Base-by-base conservation (phyloP, 2,797 vertebrate species). In the Pseudomugil tenellus region DNA sequence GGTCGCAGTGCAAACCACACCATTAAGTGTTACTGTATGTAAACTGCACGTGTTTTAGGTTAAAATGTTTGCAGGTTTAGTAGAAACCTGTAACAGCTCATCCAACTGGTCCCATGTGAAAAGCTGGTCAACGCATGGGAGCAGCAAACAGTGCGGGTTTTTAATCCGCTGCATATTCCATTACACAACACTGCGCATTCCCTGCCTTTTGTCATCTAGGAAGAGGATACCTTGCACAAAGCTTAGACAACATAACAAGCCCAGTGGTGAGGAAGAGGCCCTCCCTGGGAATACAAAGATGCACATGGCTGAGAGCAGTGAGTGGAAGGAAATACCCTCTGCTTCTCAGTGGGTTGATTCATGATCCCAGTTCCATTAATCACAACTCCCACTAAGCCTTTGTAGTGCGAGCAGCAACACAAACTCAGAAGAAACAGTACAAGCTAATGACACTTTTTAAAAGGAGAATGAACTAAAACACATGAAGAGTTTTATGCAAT, bases 281-380 rank as follows among this genome's bases (percentile, higher is more conserved):
- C 88, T 89, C 79, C 87, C 87, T 64, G 34, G 57, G 41, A 87
- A 87, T 37, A 78, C 82, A 91, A 88, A 88, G 79, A 87, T 31
- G 73, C 8, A 74, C 34, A 71, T 19, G 78, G 65, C 81, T 75
- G 61, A 34, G 62, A 74, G 84, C 51, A 8, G 25, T 63, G 46
- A 58, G 63, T 81, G 76, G 70, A 86, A 84, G 86, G 89, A 84
- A 92, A 84, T 78, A 65, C 79, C 77, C 87, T 74, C 63, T 65
- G 69, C 63, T 74, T 35, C 74, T 79, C 76, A 58, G 8, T 1
- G 43, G 60, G 60, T 74, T 62, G 71, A 82, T 80, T 85, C 74
- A 84, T 74, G 58, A 81, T 52, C 68, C 29, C 26, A 19, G 13
- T 1, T 35, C 41, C 28, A 57, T 23, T 43, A 16, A 51, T 12